Evolutionary conservation across 2,113 vertebrate species (phyloP).

Genomic region (Philantomba maxwellii): DNA sequence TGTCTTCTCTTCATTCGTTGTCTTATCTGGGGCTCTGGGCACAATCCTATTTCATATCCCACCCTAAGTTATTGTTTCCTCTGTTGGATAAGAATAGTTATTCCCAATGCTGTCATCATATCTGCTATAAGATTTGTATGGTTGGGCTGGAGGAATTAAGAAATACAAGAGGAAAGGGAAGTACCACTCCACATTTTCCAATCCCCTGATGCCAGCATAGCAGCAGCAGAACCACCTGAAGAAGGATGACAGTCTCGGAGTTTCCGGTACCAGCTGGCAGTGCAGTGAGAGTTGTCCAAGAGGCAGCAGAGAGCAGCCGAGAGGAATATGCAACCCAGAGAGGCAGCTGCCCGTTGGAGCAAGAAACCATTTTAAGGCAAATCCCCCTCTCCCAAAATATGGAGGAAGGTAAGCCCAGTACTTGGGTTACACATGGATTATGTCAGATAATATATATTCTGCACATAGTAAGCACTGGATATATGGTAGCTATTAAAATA

Average conservation of each 20-base stretch:
- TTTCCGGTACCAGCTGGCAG: background rate
- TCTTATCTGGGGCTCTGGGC: background rate
- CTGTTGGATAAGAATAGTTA: background rate
- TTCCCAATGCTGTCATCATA: background rate
- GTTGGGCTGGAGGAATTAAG: background rate
- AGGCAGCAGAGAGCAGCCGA: rapidly evolving
- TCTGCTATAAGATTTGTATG: background rate
- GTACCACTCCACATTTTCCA: background rate
- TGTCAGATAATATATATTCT: slow-evolving; percentile 67
- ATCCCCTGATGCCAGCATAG: background rate
- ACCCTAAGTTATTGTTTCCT: background rate
- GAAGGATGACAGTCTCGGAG: background rate
- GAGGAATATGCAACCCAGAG: rapidly evolving
- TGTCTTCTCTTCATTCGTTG: background rate
- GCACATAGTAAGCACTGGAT: slow-evolving; percentile 39
- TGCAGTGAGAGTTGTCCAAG: background rate
- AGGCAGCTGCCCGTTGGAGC: background rate
- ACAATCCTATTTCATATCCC: background rate
- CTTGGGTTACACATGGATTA: slow-evolving; percentile 64
- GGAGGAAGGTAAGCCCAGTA: slow-evolving; percentile 1
- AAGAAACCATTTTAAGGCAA: background rate
- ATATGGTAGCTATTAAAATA: slow-evolving; percentile 70
- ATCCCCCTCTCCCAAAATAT: background rate
- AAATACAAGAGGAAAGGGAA: background rate
- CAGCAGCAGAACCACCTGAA: background rate